Percentiles rank a stretch among this genome's conserved stretches.
These are phyloP conservation scores for Tetrao urogallus DNA, from an alignment of 2,113 vertebrate species.

Conservation along the genomic window DNA sequence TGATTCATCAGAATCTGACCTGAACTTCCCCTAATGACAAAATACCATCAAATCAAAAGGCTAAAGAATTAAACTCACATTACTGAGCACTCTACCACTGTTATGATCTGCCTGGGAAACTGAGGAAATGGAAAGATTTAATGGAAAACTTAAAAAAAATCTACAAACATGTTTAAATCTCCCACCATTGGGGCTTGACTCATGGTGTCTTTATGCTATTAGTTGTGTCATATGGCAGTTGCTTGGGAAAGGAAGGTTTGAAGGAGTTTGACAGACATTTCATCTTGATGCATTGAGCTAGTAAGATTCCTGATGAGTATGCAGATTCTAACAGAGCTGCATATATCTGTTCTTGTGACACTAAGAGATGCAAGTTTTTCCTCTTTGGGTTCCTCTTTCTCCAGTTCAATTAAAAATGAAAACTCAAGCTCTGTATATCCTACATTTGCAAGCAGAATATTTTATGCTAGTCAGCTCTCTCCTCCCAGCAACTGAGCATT, in stretches of 20 bases:
- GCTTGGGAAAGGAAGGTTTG: slow-evolving; percentile 60
- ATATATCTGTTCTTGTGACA: slow-evolving; percentile 42
- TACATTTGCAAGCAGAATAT: background rate
- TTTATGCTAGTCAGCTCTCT: background rate
- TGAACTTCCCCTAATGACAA: background rate
- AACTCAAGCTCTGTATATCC: background rate
- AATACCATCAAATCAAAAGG: background rate
- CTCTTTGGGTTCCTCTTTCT: slow-evolving; percentile 37
- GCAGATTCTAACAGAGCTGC: slow-evolving; percentile 50
- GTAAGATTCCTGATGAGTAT: slow-evolving; percentile 56
- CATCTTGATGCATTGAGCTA: slow-evolving; percentile 53
- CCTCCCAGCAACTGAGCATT: background rate
- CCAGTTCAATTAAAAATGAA: slow-evolving; percentile 18
- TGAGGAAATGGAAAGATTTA: background rate
- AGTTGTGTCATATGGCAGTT: slow-evolving; percentile 48
- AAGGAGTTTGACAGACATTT: slow-evolving; percentile 60
- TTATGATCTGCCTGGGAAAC: background rate
- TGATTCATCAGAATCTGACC: background rate
- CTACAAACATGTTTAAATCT: background rate
- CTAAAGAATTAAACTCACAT: background rate
- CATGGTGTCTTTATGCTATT: background rate
- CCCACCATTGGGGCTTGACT: background rate
- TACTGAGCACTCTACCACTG: background rate
- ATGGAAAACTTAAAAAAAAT: background rate
- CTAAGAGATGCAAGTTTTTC: slow-evolving; percentile 11